Evolutionary conservation across 1,140 invertebrate species (phyloP), one percentile per base, ranked within the genome.

Genomic region (Scaptomyza pallida): DNA sequence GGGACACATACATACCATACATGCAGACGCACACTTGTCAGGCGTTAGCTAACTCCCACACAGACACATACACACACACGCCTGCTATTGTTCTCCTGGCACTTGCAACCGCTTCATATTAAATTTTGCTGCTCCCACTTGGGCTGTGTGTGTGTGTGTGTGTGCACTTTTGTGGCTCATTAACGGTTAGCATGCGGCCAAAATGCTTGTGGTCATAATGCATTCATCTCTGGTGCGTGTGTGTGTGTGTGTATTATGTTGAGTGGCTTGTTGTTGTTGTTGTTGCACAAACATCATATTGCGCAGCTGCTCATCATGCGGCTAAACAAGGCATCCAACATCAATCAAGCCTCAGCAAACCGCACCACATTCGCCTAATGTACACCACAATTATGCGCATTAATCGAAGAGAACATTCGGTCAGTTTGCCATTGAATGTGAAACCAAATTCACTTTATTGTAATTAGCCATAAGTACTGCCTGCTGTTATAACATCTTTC

Each of bases 121-220:
- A 37, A 33, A 40, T 23, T 40, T 37, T 51, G 5, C 13, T 26
- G 40, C 51, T 12, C 55, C 70, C 69, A 59, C 69, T 72, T 37
- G 33, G 33, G 5, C n/a, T n/a, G 12, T 37, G 33, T 78, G 63
- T 81, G 78, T n/a, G 12, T 37, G 33, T 78, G 63, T 81, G 78
- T 26, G 23, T 26, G 23, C 23, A 26, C 5, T 62, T 88, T 88
- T 88, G 82, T 78, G 82, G 82, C 82, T 88, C 82, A 88, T 88
- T 88, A 88, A 82, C 72, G 82, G 82, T 68, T 86, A 72, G 74
- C 75, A 67, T 78, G 73, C 52, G 64, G 56, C 75, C 82, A 68
- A 88, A 82, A 72, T 88, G 82, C 75, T 67, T 75, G 77, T 47
- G 82, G 71, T 63, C 81, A 68, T 85, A 61, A 48, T 63, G 65